phyloP scores from a whole-genome alignment of 1,140 invertebrate genomes.

The Hestina assimilis region DNA sequence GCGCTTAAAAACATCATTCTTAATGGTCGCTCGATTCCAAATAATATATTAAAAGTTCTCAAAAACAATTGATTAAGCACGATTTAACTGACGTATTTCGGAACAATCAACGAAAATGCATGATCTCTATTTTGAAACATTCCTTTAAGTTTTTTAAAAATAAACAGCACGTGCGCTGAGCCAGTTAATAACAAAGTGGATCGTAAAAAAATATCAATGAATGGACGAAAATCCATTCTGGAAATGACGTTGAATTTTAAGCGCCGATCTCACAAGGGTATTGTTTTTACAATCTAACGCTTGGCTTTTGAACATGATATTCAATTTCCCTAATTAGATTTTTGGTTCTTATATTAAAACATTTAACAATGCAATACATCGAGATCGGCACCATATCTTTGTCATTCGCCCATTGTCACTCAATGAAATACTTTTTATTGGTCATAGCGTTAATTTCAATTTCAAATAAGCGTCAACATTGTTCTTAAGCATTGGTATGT shows the following conservation, averaged over 20 bases:
- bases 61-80: background rate
- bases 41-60: background rate
- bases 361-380: constrained; percentile 32
- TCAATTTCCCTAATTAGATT: constrained; percentile 40
- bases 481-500: constrained; percentile 36
- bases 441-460: constrained; percentile 32
- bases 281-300: constrained; percentile 14
- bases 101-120: background rate
- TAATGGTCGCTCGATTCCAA: background rate
- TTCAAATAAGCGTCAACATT: constrained; percentile 42
- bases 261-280: constrained; percentile 13
- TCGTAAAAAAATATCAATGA: constrained; percentile 14
- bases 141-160: constrained; percentile 7
- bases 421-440: constrained; percentile 25
- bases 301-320: constrained; percentile 30
- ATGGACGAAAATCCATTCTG: constrained; percentile 10
- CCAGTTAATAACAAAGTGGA: constrained; percentile 4
- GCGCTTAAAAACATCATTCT: background rate
- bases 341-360: constrained; percentile 36
- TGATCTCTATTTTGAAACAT: background rate
- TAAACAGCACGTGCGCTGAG: constrained; percentile 19
- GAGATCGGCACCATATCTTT: constrained; percentile 22
- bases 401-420: constrained; percentile 36
- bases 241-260: constrained; percentile 29
- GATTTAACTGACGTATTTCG: background rate